These are phyloP conservation scores for Malacosoma neustria DNA, from an alignment of 2,888 invertebrate genomes.

Conservation along the genomic window DNA sequence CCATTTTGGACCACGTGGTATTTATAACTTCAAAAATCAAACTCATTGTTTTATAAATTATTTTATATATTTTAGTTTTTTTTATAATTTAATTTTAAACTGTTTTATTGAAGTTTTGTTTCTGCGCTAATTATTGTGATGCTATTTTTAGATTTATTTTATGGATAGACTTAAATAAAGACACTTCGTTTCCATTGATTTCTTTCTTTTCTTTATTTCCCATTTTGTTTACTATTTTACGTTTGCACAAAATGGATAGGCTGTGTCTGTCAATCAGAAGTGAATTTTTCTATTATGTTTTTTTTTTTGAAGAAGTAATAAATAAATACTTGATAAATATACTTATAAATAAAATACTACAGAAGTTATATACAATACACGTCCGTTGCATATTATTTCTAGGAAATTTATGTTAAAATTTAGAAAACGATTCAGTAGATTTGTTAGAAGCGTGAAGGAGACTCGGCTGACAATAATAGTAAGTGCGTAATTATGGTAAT, in stretches of 20 bases:
- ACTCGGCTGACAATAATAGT: neutral
- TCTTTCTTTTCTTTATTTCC: conserved; percentile 22
- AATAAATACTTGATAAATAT: too few species aligned
- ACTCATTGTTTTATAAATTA: neutral
- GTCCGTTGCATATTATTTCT: too few species aligned
- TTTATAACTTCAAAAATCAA: neutral
- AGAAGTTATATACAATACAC: too few species aligned
- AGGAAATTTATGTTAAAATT: too few species aligned
- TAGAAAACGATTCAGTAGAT: too few species aligned
- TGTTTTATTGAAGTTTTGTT: conserved; percentile 29
- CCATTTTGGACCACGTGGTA: neutral
- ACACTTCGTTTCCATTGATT: conserved; percentile 51
- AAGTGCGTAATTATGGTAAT: neutral
- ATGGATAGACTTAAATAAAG: conserved; percentile 65
- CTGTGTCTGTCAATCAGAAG: too few species aligned
- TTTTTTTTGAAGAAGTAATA: too few species aligned
- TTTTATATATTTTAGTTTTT: conserved; percentile 24
- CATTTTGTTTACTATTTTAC: neutral
- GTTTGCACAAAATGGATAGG: neutral
- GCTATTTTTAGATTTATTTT: conserved; percentile 66
- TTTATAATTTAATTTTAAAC: conserved; percentile 33
- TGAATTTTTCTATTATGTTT: too few species aligned
- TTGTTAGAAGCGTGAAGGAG: neutral
- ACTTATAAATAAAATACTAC: too few species aligned
- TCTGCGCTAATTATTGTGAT: conserved; percentile 59